A percentile compares a stretch with the other conserved stretches of the same genome.
Conservation (phyloP, 1,140 invertebrate species). For the Pollicipes pollicipes region DNA sequence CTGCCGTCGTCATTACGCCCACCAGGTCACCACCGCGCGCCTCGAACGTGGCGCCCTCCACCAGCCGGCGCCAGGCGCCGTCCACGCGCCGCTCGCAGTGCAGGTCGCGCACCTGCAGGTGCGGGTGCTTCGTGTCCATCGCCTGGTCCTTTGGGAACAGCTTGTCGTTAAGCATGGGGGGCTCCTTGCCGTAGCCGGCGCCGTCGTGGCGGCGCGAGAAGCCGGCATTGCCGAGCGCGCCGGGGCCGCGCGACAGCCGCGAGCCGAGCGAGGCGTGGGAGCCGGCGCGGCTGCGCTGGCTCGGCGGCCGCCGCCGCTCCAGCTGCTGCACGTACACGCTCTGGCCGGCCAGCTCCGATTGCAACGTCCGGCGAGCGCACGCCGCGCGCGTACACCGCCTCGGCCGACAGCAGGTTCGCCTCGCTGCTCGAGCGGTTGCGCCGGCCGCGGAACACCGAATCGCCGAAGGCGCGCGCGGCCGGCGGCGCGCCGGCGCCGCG, state of each 20-base stretch:
- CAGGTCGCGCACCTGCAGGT: constrained; percentile 42
- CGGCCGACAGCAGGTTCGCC: constrained; percentile 46
- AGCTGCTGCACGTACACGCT: constrained; percentile 5
- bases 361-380: background rate
- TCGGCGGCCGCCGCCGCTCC: constrained; percentile 8
- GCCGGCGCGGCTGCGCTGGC: constrained; percentile 9
- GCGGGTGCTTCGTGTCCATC: constrained; percentile 33
- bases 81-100: constrained; percentile 30
- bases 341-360: background rate
- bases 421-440: constrained; percentile 34
- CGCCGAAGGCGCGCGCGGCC: constrained; percentile 15
- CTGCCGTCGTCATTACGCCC: constrained; percentile 63
- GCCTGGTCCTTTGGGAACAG: constrained; percentile 22
- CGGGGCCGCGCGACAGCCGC: constrained; percentile 10
- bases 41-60: constrained; percentile 58
- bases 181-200: constrained; percentile 15
- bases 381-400: background rate
- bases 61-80: constrained; percentile 29
- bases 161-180: constrained; percentile 23
- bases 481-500: constrained; percentile 15
- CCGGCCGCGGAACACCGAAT: constrained; percentile 16
- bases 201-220: constrained; percentile 10
- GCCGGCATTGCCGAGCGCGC: background rate
- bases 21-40: constrained; percentile 74
- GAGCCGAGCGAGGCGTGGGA: constrained; percentile 14